Conservation (phyloP, 1,140 invertebrate genomes). For the Cherax destructor region DNA sequence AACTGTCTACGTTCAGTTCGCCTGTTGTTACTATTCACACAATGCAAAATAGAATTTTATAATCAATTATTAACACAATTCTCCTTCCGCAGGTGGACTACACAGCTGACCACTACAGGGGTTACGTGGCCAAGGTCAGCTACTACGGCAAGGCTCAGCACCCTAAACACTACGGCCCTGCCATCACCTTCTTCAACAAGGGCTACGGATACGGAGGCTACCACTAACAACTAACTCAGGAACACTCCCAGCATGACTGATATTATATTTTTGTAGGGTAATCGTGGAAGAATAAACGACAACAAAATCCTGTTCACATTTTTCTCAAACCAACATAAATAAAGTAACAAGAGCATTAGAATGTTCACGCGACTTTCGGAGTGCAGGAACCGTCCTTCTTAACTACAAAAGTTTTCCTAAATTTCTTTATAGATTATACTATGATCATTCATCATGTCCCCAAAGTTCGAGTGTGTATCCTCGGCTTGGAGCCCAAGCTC, state of each 20-base stretch:
- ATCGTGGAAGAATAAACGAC: not conserved
- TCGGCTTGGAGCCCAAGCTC: too few species aligned
- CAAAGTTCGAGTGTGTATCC: too few species aligned
- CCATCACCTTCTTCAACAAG: conserved; percentile 25
- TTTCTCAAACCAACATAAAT: too few species aligned
- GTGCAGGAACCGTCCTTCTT: too few species aligned
- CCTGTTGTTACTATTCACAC: not conserved
- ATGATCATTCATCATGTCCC: too few species aligned
- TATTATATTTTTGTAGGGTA: not conserved
- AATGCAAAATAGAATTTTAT: not conserved
- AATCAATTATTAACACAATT: too few species aligned
- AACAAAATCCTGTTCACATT: too few species aligned
- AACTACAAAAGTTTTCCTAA: too few species aligned
- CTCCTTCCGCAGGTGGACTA: conserved; percentile 80
- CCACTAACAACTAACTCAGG: not conserved
- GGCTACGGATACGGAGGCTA: conserved; percentile 16
- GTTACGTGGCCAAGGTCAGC: conserved; percentile 85
- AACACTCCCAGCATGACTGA: not conserved
- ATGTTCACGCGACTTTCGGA: too few species aligned
- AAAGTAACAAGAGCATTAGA: too few species aligned
- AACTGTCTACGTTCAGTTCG: not conserved
- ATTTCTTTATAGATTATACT: too few species aligned
- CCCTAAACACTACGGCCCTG: conserved; percentile 45
- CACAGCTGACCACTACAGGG: conserved; percentile 86
- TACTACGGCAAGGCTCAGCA: conserved; percentile 83